Evolutionary conservation across 2,797 vertebrate species (phyloP).

Genomic region (Oreortyx pictus): DNA sequence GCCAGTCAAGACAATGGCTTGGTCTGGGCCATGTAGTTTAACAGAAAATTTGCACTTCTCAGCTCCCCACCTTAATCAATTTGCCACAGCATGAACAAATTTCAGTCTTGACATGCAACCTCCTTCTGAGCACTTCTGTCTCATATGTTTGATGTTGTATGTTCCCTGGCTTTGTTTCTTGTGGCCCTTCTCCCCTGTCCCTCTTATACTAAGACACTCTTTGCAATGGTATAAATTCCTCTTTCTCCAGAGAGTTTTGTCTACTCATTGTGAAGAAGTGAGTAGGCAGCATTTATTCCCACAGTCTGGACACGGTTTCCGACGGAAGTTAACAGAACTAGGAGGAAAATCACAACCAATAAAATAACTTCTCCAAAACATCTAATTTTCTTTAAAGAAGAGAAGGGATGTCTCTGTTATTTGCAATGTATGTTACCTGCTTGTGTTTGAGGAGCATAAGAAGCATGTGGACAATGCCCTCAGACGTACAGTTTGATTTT

Average conservation of each 20-base stretch:
- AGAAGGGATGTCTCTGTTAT: not conserved
- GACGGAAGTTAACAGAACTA: not conserved
- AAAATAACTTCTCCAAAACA: not conserved
- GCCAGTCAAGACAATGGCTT: not conserved
- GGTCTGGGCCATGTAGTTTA: rapidly evolving
- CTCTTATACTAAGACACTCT: not conserved
- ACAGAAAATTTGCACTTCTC: not conserved
- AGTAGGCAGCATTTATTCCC: not conserved
- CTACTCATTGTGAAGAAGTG: not conserved
- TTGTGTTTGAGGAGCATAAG: not conserved
- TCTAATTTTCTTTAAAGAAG: not conserved
- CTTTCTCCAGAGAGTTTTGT: not conserved
- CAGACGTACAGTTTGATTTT: not conserved
- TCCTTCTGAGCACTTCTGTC: not conserved
- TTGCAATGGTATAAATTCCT: not conserved
- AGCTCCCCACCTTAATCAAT: not conserved
- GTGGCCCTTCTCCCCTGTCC: not conserved
- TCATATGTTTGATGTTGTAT: not conserved
- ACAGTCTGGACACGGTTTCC: rapidly evolving
- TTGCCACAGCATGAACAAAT: not conserved
- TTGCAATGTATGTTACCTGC: not conserved
- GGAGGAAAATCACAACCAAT: not conserved
- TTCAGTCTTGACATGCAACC: rapidly evolving
- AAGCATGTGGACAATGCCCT: not conserved
- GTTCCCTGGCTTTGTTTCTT: not conserved